A percentile compares a stretch with the other conserved stretches of the same genome.
Evolutionary conservation across 2,113 vertebrate genomes (phyloP).

Genomic region (Psilopsiagon aymara): DNA sequence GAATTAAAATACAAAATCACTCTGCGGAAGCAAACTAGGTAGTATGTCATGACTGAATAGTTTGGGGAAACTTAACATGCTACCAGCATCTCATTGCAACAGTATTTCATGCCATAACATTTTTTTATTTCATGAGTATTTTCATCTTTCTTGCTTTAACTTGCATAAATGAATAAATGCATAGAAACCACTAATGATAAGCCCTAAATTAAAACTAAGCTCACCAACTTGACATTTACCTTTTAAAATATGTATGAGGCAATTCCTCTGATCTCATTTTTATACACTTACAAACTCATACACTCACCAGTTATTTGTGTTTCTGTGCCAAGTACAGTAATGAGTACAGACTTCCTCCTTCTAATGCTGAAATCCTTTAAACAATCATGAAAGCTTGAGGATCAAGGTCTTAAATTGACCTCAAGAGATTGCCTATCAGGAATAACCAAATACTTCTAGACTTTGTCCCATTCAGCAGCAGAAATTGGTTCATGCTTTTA

Average conservation of each 20-base stretch:
- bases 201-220: slow-evolving; percentile 39
- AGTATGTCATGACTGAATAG: background rate
- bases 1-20: background rate
- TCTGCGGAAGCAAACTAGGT: background rate
- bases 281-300: background rate
- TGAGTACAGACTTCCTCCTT: background rate
- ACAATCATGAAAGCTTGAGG: background rate
- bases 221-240: slow-evolving; percentile 20
- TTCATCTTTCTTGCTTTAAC: slow-evolving; percentile 33
- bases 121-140: slow-evolving; percentile 41
- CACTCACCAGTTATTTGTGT: background rate
- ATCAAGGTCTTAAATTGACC: background rate
- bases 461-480: background rate
- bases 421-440: background rate
- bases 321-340: background rate
- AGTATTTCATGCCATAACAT: background rate
- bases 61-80: background rate
- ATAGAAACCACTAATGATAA: slow-evolving; percentile 26
- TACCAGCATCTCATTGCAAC: background rate
- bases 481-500: background rate
- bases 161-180: slow-evolving; percentile 59
- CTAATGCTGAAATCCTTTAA: background rate
- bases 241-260: slow-evolving; percentile 56
- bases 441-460: background rate
- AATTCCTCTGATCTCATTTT: slow-evolving; percentile 44